Percentiles rank a stretch among this genome's conserved stretches.
Evolutionary conservation across 1,140 invertebrate genomes (phyloP).

Genomic region (Eumeta japonica): DNA sequence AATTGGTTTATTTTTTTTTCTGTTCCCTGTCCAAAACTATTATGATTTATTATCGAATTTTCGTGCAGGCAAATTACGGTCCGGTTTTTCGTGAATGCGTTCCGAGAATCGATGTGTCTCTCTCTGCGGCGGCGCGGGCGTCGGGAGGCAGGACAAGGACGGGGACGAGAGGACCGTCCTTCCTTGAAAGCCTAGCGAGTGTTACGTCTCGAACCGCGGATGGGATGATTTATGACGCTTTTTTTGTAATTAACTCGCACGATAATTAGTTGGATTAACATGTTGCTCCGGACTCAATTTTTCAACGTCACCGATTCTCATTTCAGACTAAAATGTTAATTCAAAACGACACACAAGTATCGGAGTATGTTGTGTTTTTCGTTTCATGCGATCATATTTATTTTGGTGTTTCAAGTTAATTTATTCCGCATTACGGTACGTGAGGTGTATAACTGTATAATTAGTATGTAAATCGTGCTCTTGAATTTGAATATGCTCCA

Average conservation of each 20-base stretch:
- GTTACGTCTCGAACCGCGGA: conserved; percentile 32
- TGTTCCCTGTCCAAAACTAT: conserved; percentile 53
- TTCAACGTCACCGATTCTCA: conserved; percentile 33
- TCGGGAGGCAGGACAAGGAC: conserved; percentile 28
- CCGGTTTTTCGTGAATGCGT: conserved; percentile 32
- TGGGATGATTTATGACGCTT: conserved; percentile 45
- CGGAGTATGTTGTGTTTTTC: too few species aligned
- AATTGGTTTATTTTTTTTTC: conserved; percentile 55
- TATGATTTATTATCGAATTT: conserved; percentile 57
- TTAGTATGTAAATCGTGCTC: too few species aligned
- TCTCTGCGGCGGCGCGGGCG: conserved; percentile 22
- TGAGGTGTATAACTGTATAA: too few species aligned
- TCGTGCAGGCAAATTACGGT: conserved; percentile 54
- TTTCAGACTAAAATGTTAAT: conserved; percentile 20
- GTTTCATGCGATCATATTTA: too few species aligned
- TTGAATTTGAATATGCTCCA: conserved; percentile 19
- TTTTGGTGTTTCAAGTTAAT: too few species aligned
- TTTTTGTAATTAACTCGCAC: conserved; percentile 51
- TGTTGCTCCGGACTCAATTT: conserved; percentile 39
- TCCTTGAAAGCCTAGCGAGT: conserved; percentile 31
- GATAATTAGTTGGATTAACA: conserved; percentile 54
- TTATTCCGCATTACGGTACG: too few species aligned
- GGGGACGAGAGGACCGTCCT: conserved; percentile 24
- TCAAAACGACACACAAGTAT: too few species aligned
- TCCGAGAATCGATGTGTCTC: conserved; percentile 24